Percentiles rank a stretch among this genome's conserved stretches.
Conservation (phyloP, 2,797 vertebrate species). For the Bufotes viridis region DNA sequence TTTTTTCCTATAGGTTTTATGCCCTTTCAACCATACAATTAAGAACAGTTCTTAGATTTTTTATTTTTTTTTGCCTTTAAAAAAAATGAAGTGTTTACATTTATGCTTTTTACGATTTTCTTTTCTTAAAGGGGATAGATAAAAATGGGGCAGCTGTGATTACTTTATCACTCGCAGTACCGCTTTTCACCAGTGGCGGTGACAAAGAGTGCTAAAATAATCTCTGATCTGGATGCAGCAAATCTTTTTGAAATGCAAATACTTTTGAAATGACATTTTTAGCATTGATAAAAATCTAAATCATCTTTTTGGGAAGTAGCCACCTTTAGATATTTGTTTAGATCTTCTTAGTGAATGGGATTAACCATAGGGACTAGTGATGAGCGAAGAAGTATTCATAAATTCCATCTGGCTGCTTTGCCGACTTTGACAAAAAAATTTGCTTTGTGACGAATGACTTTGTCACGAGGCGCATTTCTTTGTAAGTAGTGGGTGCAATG, state of each 20-base stretch:
- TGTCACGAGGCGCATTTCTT: too few relatives aligned
- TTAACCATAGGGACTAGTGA: too few relatives aligned
- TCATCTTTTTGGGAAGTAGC: background rate
- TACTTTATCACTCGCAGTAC: background rate
- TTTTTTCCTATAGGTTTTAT: background rate
- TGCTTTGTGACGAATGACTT: too few relatives aligned
- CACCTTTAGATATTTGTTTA: background rate
- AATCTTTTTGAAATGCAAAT: background rate
- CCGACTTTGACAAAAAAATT: too few relatives aligned
- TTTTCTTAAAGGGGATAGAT: background rate
- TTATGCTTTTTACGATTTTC: background rate
- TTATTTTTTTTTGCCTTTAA: background rate
- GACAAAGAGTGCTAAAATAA: background rate
- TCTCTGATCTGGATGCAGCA: background rate
- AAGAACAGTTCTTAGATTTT: background rate
- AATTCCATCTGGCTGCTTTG: too few relatives aligned
- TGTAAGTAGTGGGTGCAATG: too few relatives aligned
- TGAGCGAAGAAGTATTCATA: too few relatives aligned
- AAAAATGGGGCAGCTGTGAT: background rate
- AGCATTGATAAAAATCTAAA: too few relatives aligned
- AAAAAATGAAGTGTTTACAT: background rate
- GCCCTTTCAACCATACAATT: background rate
- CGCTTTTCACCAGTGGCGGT: background rate
- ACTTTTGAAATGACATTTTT: background rate
- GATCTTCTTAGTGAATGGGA: too few relatives aligned